Conservation (phyloP, 2,888 invertebrate genomes). For the Nomada goodeniana region DNA sequence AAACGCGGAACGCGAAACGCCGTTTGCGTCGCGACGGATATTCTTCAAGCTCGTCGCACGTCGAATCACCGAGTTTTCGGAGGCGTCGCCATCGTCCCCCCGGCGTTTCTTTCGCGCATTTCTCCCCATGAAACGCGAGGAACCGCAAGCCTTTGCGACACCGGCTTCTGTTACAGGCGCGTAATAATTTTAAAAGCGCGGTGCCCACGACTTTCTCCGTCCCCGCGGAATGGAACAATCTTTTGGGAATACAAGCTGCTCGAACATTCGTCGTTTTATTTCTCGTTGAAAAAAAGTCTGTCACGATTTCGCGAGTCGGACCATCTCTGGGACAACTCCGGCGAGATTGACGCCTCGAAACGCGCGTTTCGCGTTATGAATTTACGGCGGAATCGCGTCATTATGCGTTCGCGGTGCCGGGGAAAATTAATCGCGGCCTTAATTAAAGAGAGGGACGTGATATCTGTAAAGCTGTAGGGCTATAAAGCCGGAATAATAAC, state of each 20-base stretch:
- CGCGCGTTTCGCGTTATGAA: background rate
- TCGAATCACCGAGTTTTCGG: conserved; percentile 3
- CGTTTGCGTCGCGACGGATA: background rate
- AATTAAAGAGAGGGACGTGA: conserved; percentile 14
- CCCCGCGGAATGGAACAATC: background rate
- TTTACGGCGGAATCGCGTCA: background rate
- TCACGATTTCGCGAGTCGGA: background rate
- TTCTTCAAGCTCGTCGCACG: conserved; percentile 25
- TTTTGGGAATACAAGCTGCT: background rate
- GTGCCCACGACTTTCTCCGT: background rate
- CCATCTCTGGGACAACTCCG: background rate
- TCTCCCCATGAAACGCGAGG: background rate
- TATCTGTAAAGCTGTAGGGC: conserved; percentile 17
- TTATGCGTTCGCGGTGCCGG: background rate
- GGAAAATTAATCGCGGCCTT: conserved; percentile 21
- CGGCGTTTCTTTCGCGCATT: background rate
- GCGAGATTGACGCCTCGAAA: background rate
- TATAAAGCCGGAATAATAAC: background rate
- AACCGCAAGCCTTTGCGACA: background rate
- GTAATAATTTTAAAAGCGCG: background rate
- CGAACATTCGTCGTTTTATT: background rate
- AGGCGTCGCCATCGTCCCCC: background rate
- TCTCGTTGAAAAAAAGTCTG: too few species aligned
- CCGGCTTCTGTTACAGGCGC: background rate
- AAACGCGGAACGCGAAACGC: background rate